These are phyloP conservation scores for Tetraodon nigroviridis DNA, from an alignment of 2,113 vertebrate species.

Conservation along the genomic window DNA sequence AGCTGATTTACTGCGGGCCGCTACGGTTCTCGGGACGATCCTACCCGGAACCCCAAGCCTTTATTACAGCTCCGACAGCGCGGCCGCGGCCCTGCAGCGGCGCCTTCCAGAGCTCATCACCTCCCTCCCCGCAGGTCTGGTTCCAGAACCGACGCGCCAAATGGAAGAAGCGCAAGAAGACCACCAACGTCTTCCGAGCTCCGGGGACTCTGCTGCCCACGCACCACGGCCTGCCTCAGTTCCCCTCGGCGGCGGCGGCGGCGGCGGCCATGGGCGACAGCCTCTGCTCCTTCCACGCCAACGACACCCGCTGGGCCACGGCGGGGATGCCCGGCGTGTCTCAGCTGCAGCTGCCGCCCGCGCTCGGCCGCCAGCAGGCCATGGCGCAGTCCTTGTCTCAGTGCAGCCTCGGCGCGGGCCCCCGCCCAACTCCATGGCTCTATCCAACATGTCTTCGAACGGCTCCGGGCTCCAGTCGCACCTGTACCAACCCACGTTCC, in stretches of 20 bases:
- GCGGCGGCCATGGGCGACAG: conserved; percentile 94
- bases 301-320: conserved; percentile 93
- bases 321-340: conserved; percentile 92
- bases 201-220: conserved; percentile 91
- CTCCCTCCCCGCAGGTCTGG: conserved; percentile 80
- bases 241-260: conserved; percentile 87
- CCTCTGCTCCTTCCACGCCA: conserved; percentile 97
- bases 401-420: conserved; percentile 88
- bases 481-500: conserved; percentile 94
- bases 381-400: conserved; percentile 95
- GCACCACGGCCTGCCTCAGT: conserved; percentile 86
- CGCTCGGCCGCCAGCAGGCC: conserved; percentile 87
- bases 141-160: conserved; percentile 96
- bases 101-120: background rate
- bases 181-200: conserved; percentile 90
- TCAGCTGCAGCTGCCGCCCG: conserved; percentile 88
- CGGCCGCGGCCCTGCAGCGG: background rate
- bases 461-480: conserved; percentile 92
- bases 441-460: conserved; percentile 91
- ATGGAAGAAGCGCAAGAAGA: conserved; percentile 99
- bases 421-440: conserved; percentile 89
- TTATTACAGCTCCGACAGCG: conserved; percentile 4
- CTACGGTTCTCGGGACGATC: conserved; percentile 3
- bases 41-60: conserved; percentile 18
- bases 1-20: conserved; percentile 25